phyloP scores from a whole-genome alignment of 2,113 vertebrate species.

The Sitta europaea region DNA sequence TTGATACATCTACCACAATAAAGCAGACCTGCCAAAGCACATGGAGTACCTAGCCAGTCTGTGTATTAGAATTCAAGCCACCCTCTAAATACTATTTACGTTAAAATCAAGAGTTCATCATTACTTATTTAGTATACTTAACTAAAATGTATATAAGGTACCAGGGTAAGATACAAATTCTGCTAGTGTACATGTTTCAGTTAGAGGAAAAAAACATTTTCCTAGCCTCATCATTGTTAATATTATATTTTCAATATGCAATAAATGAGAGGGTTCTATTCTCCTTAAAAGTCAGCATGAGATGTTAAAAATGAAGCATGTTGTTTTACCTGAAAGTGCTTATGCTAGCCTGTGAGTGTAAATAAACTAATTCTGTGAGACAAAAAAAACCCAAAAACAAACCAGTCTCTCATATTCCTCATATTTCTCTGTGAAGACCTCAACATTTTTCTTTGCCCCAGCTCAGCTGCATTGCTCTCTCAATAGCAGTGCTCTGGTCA shows the following conservation, averaged over 20 bases:
- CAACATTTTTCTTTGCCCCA: not conserved
- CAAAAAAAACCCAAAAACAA: fast-evolving
- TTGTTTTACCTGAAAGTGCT: not conserved
- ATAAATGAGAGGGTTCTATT: not conserved
- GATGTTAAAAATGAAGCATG: not conserved
- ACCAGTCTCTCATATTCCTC: not conserved
- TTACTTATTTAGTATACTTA: not conserved
- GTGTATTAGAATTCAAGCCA: not conserved
- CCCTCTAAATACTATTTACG: not conserved
- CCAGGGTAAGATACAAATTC: not conserved
- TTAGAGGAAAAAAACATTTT: not conserved
- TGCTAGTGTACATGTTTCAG: not conserved
- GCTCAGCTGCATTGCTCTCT: not conserved
- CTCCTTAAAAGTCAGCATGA: not conserved
- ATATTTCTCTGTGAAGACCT: not conserved
- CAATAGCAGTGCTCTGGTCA: not conserved
- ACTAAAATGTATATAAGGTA: not conserved
- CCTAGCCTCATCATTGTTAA: not conserved
- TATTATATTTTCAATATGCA: not conserved
- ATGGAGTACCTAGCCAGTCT: not conserved
- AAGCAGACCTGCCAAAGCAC: not conserved
- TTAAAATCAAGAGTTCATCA: not conserved
- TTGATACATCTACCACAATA: not conserved
- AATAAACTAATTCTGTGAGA: not conserved
- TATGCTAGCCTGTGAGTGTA: not conserved